Base-by-base conservation (phyloP, 2,797 vertebrate genomes). In the Lagodon rhomboides region DNA sequence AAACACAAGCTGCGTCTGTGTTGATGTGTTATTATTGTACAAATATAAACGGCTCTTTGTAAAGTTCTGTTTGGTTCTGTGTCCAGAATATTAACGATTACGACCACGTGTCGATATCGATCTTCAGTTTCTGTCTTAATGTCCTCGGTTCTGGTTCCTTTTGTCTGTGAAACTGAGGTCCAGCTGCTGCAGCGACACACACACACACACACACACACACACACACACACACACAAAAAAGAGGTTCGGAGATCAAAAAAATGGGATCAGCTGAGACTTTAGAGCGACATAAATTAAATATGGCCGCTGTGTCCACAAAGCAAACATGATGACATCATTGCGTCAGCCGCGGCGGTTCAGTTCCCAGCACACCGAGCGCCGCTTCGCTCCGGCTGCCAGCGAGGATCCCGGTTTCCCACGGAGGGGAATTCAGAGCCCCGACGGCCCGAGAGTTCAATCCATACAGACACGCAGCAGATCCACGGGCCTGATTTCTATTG, bases 231-330 rank as follows among this genome's bases (percentile, higher is more conserved):
- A 30, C 30, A 30, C 30, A 30, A 30, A 3, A 30, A 30, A 46
- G 73, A 73, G 67, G 51, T 66, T 80, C 65, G 64, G 15, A 74
- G 65, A 86, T 89, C n/a, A 63, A 81, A 84, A 86, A 82, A 75
- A 59, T 12, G 27, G 74, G 72, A 80, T 88, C 79, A 72, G 73
- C 82, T 72, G 79, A 88, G 80, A 86, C 84, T 82, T 84, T 60
- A 62, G 56, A 84, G 84, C 2, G 12, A 77, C 81, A 86, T 92
- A 66, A 90, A 92, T 87, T 85, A 92, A 91, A 91, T 11, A 91
- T 87, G 85, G 75, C 85, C 53, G 53, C 85, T 53, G 75, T 70
- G 86, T 88, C 87, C 86, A 79, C 73, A 83, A 59, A 92, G 85
- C 85, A 53, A 63, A 58, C 55, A n/a, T 87, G 86, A 87, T 65